These are phyloP conservation scores for Tiliqua scincoides DNA, from an alignment of 2,113 vertebrate species.

Conservation along the genomic window DNA sequence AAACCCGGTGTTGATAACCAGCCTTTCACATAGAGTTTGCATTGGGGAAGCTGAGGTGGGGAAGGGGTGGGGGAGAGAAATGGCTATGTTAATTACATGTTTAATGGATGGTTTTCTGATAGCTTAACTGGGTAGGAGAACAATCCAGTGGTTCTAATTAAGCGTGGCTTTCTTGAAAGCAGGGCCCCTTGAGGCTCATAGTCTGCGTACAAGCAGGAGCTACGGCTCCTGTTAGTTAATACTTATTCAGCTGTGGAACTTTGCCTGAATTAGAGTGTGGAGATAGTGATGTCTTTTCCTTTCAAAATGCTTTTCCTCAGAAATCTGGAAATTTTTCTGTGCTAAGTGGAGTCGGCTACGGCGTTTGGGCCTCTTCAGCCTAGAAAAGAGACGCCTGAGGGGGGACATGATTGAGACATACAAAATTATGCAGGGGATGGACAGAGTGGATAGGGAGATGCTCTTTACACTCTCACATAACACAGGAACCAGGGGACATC, in stretches of 20 bases:
- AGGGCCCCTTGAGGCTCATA: constrained; percentile 13
- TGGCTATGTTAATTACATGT: background rate
- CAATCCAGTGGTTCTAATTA: constrained; percentile 36
- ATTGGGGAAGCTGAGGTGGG: background rate
- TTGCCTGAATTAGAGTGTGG: background rate
- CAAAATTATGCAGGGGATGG: no score
- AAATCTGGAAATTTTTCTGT: background rate
- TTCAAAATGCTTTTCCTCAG: background rate
- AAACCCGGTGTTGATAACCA: background rate
- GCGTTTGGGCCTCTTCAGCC: no score
- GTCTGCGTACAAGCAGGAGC: background rate
- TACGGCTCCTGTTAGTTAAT: constrained; percentile 2
- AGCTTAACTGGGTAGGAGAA: constrained; percentile 48
- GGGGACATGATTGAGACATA: no score
- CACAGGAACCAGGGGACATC: no score
- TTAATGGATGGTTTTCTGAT: constrained; percentile 36
- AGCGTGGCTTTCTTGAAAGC: constrained; percentile 54
- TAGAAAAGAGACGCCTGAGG: no score
- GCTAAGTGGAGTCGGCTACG: no score
- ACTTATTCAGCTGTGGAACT: constrained; percentile 1
- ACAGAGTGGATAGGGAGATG: no score
- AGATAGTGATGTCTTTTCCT: background rate
- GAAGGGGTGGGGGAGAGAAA: no score
- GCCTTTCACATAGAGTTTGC: constrained; percentile 27
- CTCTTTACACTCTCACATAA: no score